Percentiles rank a stretch among this genome's conserved stretches.
Conservation (phyloP, 2,113 vertebrate genomes). For the Erpornis zantholeuca region DNA sequence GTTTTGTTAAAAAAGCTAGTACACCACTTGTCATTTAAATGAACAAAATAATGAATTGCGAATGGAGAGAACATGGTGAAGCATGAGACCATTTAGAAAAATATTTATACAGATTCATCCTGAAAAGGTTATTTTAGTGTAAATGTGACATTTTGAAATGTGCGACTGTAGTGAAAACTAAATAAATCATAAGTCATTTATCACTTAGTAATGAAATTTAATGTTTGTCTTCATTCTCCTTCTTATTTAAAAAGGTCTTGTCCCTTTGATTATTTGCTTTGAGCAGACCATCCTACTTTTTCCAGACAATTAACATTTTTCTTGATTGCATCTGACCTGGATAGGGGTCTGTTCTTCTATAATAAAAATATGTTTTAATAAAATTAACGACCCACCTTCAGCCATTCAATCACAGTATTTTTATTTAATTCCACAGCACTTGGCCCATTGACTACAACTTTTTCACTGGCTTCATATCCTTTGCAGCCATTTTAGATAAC, state of each 20-base stretch:
- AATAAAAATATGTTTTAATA: neutral
- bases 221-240: constrained; percentile 34
- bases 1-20: neutral
- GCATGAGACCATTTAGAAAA: constrained; percentile 57
- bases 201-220: constrained; percentile 46
- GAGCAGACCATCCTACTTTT: neutral
- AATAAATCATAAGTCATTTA: constrained; percentile 62
- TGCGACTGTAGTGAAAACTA: constrained; percentile 40
- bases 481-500: neutral
- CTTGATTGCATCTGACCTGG: neutral
- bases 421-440: neutral
- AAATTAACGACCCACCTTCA: neutral
- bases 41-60: constrained; percentile 58
- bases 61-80: constrained; percentile 21
- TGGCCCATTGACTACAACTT: neutral
- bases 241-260: constrained; percentile 43
- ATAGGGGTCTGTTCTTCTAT: neutral
- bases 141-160: constrained; percentile 68
- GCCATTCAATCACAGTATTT: neutral
- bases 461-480: neutral
- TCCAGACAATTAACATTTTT: neutral
- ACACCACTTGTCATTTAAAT: constrained; percentile 17
- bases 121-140: constrained; percentile 60
- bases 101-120: constrained; percentile 58
- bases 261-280: constrained; percentile 35